Conservation (phyloP, 2,113 vertebrate genomes). For the Laticauda colubrina region DNA sequence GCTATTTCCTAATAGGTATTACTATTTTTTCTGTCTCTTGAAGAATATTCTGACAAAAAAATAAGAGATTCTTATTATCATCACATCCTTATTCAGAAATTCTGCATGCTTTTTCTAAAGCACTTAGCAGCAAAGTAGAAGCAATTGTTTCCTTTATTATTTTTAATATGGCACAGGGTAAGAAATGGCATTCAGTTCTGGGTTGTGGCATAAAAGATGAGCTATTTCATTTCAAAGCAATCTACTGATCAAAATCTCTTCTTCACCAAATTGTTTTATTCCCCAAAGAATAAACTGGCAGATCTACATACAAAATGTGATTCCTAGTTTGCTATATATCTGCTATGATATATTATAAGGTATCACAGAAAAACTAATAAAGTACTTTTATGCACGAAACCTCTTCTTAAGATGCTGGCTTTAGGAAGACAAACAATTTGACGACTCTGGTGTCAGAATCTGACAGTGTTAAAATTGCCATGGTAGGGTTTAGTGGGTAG, state of each 20-base stretch:
- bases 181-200: background rate
- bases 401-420: background rate
- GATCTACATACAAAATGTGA: background rate
- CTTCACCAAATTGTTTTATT: background rate
- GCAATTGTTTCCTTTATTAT: background rate
- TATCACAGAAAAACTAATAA: background rate
- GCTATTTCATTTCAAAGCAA: background rate
- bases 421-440: background rate
- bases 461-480: background rate
- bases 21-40: background rate
- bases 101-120: background rate
- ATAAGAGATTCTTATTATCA: background rate
- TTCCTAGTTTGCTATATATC: background rate
- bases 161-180: background rate
- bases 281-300: background rate
- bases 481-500: background rate
- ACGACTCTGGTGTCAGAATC: background rate
- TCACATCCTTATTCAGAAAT: background rate
- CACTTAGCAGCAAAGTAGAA: background rate
- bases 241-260: background rate
- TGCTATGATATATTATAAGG: background rate
- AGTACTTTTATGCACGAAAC: background rate
- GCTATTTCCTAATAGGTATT: background rate
- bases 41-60: background rate
- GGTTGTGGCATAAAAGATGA: background rate